Conservation (phyloP, 1,140 invertebrate genomes). For the Musca domestica region DNA sequence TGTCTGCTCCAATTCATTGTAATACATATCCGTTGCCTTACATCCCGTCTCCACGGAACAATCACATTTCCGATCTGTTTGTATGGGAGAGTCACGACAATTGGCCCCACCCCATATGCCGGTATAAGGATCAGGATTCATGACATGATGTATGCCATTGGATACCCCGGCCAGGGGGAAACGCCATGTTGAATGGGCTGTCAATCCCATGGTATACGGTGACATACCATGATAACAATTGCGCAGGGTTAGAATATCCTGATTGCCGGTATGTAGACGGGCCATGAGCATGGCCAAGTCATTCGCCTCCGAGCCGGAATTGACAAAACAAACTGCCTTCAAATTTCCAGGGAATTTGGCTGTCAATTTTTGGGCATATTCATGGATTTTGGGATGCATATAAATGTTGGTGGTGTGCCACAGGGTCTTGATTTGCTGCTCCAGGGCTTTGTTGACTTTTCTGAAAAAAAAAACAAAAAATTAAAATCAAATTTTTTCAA, state of each 20-base stretch:
- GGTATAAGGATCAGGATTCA: slow-evolving; percentile 87
- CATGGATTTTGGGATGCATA: slow-evolving; percentile 82
- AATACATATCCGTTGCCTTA: slow-evolving; percentile 73
- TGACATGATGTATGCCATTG: slow-evolving; percentile 83
- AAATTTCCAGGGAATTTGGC: slow-evolving; percentile 80
- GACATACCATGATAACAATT: slow-evolving; percentile 91
- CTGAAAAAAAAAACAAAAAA: slow-evolving; percentile 54
- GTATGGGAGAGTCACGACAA: slow-evolving; percentile 85
- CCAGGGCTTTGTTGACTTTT: slow-evolving; percentile 73
- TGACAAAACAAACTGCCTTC: slow-evolving; percentile 90
- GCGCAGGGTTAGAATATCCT: slow-evolving; percentile 82
- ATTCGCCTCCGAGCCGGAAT: slow-evolving; percentile 96
- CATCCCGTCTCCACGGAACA: slow-evolving; percentile 65
- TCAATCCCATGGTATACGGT: slow-evolving; percentile 77
- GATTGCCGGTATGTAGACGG: slow-evolving; percentile 77
- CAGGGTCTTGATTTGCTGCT: slow-evolving; percentile 75
- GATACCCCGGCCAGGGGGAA: slow-evolving; percentile 68
- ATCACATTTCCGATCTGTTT: slow-evolving; percentile 67
- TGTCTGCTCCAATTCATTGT: slow-evolving; percentile 76
- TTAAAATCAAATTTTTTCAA: neutral
- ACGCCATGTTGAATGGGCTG: slow-evolving; percentile 76
- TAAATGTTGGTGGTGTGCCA: slow-evolving; percentile 94
- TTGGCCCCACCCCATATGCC: slow-evolving; percentile 85
- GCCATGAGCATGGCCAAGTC: slow-evolving; percentile 89
- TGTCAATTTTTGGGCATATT: slow-evolving; percentile 82